A percentile compares a stretch with the other conserved stretches of the same genome.
Conservation (phyloP, 2,113 vertebrate species). For the Micromys minutus region DNA sequence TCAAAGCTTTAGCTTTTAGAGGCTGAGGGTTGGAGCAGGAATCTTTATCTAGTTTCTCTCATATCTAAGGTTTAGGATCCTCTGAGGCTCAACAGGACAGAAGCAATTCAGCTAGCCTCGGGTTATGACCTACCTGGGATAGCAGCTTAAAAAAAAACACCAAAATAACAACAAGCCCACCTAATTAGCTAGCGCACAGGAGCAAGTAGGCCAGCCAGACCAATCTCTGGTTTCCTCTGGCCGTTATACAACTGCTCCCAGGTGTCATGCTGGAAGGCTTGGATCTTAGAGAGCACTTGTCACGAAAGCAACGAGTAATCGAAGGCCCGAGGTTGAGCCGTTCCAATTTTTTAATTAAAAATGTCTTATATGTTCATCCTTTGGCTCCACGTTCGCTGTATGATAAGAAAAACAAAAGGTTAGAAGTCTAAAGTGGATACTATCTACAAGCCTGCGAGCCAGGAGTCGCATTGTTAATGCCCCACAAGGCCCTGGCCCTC, state of each 20-base stretch:
- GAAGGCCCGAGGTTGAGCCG: constrained; percentile 62
- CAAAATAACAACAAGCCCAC: not conserved
- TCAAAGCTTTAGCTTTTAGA: not conserved
- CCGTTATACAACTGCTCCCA: constrained; percentile 27
- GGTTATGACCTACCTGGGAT: constrained; percentile 16
- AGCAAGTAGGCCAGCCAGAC: constrained; percentile 58
- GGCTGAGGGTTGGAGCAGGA: not conserved
- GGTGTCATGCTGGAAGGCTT: constrained; percentile 65
- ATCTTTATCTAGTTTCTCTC: not conserved
- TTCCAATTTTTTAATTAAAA: constrained; percentile 67
- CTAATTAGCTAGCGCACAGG: not conserved
- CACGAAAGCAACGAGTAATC: constrained; percentile 16
- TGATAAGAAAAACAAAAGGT: not conserved
- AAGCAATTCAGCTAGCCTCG: constrained; percentile 31
- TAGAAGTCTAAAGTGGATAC: not conserved
- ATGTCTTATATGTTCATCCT: constrained; percentile 39
- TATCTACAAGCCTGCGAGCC: not conserved
- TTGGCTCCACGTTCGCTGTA: constrained; percentile 4
- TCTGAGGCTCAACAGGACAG: not conserved
- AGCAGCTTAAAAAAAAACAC: not conserved
- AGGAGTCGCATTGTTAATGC: not conserved
- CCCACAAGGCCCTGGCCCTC: not conserved
- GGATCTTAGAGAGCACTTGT: not conserved
- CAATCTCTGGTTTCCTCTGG: not conserved
- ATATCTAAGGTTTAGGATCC: not conserved